phyloP scores from a whole-genome alignment of 2,888 invertebrate species.

The Phasia obesa region DNA sequence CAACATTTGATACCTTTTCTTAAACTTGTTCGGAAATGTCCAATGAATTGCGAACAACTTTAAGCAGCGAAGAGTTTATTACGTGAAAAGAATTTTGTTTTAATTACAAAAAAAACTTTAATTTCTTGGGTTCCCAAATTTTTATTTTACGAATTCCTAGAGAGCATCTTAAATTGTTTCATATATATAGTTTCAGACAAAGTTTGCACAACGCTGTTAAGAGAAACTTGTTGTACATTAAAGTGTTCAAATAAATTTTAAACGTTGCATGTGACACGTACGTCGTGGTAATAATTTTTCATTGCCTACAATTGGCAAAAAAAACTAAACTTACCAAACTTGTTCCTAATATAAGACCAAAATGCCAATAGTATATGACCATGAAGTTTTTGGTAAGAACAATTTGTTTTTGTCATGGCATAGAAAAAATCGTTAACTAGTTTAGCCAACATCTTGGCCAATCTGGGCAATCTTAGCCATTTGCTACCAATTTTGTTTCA shows the following conservation, averaged over 20 bases:
- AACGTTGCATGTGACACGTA: conserved; percentile 58
- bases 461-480: too few relatives aligned
- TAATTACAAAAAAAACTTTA: neutral
- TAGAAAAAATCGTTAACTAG: conserved; percentile 33
- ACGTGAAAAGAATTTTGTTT: neutral
- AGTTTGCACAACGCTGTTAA: neutral
- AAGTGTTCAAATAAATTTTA: neutral
- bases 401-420: conserved; percentile 21
- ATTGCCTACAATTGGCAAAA: conserved; percentile 6
- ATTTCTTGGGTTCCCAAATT: conserved; percentile 7
- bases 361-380: conserved; percentile 30
- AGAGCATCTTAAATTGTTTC: neutral
- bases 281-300: conserved; percentile 25
- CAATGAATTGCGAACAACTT: neutral
- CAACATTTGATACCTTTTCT: too few relatives aligned
- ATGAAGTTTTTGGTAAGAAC: conserved; percentile 44
- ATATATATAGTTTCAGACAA: neutral
- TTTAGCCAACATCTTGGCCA: conserved; percentile 43
- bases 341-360: conserved; percentile 38
- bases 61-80: neutral
- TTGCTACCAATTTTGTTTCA: conserved; percentile 13
- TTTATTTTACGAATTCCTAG: neutral
- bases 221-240: neutral
- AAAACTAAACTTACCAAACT: conserved; percentile 51
- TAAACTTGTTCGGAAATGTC: neutral